Evolutionary conservation across 2,888 invertebrate species (phyloP).

Genomic region (Drosophila greeni): DNA sequence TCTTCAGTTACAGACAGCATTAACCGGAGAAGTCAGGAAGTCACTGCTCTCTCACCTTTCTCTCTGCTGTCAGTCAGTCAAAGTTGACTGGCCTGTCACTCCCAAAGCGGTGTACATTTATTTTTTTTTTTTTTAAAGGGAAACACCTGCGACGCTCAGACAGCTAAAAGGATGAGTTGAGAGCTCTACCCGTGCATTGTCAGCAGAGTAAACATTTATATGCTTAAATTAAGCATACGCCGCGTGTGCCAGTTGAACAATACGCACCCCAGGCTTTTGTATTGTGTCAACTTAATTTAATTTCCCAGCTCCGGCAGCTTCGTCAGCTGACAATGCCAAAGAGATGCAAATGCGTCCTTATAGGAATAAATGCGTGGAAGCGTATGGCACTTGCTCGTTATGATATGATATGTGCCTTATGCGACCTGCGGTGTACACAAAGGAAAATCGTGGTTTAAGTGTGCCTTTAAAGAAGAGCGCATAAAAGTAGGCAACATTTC

Average conservation of each 20-base stretch:
- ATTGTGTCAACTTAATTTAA: constrained; percentile 41
- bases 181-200: constrained; percentile 20
- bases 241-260: constrained; percentile 24
- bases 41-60: background rate
- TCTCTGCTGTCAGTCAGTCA: constrained; percentile 18
- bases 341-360: constrained; percentile 17
- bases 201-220: constrained; percentile 31
- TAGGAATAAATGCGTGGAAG: background rate
- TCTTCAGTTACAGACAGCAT: constrained; percentile 9
- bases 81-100: constrained; percentile 28
- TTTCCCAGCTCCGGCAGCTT: constrained; percentile 17
- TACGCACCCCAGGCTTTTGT: constrained; percentile 14
- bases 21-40: constrained; percentile 4
- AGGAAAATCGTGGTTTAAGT: background rate
- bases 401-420: constrained; percentile 10
- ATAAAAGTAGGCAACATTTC: background rate
- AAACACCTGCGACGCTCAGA: constrained; percentile 23
- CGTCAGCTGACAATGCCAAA: constrained; percentile 31
- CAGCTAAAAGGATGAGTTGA: constrained; percentile 10
- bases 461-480: background rate
- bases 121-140: constrained; percentile 28
- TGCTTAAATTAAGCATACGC: constrained; percentile 45
- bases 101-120: constrained; percentile 13
- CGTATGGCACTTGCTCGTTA: constrained; percentile 2
- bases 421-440: background rate